Base-by-base conservation (phyloP, 2,113 vertebrate species). In the Centropristis striata region DNA sequence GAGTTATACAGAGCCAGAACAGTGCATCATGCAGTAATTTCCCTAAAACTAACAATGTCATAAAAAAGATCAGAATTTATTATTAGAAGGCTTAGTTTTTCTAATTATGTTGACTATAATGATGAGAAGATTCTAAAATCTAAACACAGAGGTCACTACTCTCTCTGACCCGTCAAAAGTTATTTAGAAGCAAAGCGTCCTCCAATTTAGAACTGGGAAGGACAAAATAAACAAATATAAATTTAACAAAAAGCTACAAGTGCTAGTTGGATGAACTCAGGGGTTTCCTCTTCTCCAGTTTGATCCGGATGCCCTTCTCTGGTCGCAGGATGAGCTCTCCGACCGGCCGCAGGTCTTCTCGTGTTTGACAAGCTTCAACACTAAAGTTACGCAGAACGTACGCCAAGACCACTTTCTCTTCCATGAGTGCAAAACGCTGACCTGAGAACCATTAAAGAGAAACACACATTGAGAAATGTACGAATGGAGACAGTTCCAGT, bases 311-410 rank as follows among this genome's bases (percentile, higher is more conserved):
- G 54, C 98, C 97, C 0, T 93, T 94, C 75, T 88, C 92, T 25
- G 98, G 97, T 47, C 98, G 95, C 84, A 99, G 96, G 90, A 99
- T 96, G 55, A 99, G 90, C 14, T 98, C 96, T 64, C 96, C 97
- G 0, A 87, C 0, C 0, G 96, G 91, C 6, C 83, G 87, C 20
- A 99, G 94, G 0, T 98, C 96, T 25, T 98, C 96, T 4, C 80
- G 93, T 21, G 88, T 94, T 82, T 99, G 97, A 81, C 74, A 93
- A 0, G 95, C 95, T 63, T 97, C 96, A 1, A 99, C 80, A 67
- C 90, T 95, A 71, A 98, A 99, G 37, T 80, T 90, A 1, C 96
- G 95, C 71, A 99, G 91, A 66, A 98, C 86, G 53, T 93, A 91
- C 0, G 96, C 94, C 71, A 99, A 70, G 55, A 99, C 18, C 59